Evolutionary conservation across 1,140 invertebrate genomes (phyloP).

Genomic region (Neuroterus valhalla): DNA sequence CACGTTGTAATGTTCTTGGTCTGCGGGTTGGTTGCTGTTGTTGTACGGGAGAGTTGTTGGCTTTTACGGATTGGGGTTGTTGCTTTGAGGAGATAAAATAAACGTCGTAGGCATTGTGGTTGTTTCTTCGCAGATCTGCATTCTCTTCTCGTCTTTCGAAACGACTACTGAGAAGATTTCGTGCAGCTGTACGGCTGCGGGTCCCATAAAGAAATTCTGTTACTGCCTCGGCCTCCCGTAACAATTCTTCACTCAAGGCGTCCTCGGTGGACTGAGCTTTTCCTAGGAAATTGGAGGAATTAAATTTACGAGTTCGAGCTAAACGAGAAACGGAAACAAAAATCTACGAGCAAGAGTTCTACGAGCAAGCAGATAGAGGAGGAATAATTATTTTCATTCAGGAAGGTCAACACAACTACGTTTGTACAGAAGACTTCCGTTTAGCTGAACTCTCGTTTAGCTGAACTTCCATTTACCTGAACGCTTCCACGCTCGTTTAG

Average conservation of each 20-base stretch:
- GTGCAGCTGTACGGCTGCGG: conserved; percentile 73
- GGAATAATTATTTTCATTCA: no score
- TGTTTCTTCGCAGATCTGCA: conserved; percentile 58
- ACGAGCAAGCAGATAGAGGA: neutral
- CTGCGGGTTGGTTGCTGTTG: conserved; percentile 60
- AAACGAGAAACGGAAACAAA: neutral
- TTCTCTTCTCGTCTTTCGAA: conserved; percentile 71
- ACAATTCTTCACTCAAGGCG: conserved; percentile 71
- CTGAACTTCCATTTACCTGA: no score
- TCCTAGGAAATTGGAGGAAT: conserved; percentile 55
- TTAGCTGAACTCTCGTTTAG: no score
- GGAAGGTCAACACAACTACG: no score
- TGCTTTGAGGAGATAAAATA: conserved; percentile 74
- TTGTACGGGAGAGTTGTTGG: conserved; percentile 40
- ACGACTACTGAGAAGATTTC: conserved; percentile 72
- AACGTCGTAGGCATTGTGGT: conserved; percentile 67
- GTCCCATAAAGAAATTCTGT: conserved; percentile 77
- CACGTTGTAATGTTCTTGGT: conserved; percentile 70
- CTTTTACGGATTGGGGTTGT: conserved; percentile 51
- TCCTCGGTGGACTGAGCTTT: conserved; percentile 72
- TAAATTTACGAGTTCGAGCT: conserved; percentile 14
- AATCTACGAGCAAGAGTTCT: neutral
- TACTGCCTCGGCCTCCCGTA: conserved; percentile 76
- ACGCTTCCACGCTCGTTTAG: no score
- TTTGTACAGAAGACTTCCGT: no score